Evolutionary conservation across 1,140 invertebrate genomes (phyloP), one percentile per base, ranked within the genome.

Genomic region (Papilio machaon): DNA sequence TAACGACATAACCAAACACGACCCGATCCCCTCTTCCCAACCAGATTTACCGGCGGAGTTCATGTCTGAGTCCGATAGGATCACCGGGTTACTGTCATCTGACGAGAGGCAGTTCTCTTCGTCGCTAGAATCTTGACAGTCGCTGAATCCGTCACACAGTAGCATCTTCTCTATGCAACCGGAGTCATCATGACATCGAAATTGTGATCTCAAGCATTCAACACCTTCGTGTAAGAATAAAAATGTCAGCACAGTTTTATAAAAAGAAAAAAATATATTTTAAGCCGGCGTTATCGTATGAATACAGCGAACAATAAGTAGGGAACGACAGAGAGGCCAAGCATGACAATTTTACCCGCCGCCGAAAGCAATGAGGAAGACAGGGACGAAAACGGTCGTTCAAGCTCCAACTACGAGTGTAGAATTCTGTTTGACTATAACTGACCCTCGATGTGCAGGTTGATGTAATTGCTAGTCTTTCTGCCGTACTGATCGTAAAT

Each of bases 51-150:
- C 90, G 80, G 86, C 82, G 82, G 83, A 64, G 77, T 84, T 83
- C 49, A 73, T 77, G 81, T 83, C 81, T 23, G 82, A 80, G 73
- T 89, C 86, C 82, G 83, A 79, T 49, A 76, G 82, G 70, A 79
- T 80, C 64, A 84, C 82, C 60, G 85, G 84, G 78, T 85, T 82
- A 46, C 88, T 86, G 76, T 89, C 88, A 67, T 88, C 87, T 87
- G 83, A 92, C 90, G 80, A 81, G 46, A 91, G 85, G 91, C 97
- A 97, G 91, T 96, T 95, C 85, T 95, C 95, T 92, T 97, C 97
- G 92, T 97, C 97, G 79, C 96, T 97, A 87, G 95, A 93, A 91
- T 98, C 97, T 84, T 89, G 91, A 95, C 97, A 98, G 90, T 97
- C 96, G 85, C 94, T 91, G 88, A 95, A 95, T 82, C 95, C 95